phyloP scores from a whole-genome alignment of 2,797 vertebrate species.

The Denticeps clupeoides region DNA sequence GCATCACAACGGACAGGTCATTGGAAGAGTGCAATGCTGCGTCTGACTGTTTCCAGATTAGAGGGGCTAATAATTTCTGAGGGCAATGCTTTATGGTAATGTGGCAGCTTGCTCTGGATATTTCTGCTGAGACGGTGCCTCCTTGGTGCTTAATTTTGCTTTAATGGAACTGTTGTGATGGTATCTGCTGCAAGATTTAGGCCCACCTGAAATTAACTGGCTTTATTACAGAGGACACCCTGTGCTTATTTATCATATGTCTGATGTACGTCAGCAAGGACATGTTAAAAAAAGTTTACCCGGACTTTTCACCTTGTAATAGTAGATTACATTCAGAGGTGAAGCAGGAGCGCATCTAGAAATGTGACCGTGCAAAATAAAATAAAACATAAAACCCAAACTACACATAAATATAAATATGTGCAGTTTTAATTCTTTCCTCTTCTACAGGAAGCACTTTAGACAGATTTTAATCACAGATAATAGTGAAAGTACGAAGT shows the following conservation, averaged over 20 bases:
- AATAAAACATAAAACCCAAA: no score
- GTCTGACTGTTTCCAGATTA: slow-evolving; percentile 74
- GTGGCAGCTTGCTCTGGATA: slow-evolving; percentile 56
- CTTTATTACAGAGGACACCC: slow-evolving; percentile 51
- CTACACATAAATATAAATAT: no score
- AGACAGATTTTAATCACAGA: no score
- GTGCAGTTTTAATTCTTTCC: no score
- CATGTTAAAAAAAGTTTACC: slow-evolving; percentile 22
- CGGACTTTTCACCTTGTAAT: no score
- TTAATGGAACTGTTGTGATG: slow-evolving; percentile 57
- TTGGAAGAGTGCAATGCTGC: slow-evolving; percentile 59
- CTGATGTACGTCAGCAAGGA: slow-evolving; percentile 35
- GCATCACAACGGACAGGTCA: slow-evolving; percentile 70
- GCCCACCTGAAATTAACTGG: slow-evolving; percentile 41
- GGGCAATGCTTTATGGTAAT: slow-evolving; percentile 77
- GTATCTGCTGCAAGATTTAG: slow-evolving; percentile 60
- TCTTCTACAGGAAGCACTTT: no score
- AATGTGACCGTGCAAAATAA: no score
- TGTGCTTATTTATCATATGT: slow-evolving; percentile 41
- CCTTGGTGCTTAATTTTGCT: slow-evolving; percentile 64
- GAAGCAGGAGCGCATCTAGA: no score
- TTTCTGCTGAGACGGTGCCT: slow-evolving; percentile 69
- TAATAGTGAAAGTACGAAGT: no score
- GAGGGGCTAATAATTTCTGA: slow-evolving; percentile 66
- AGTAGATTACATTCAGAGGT: no score